These are phyloP conservation scores for Perodicticus potto DNA, from an alignment of 2,797 vertebrate species.

Conservation along the genomic window DNA sequence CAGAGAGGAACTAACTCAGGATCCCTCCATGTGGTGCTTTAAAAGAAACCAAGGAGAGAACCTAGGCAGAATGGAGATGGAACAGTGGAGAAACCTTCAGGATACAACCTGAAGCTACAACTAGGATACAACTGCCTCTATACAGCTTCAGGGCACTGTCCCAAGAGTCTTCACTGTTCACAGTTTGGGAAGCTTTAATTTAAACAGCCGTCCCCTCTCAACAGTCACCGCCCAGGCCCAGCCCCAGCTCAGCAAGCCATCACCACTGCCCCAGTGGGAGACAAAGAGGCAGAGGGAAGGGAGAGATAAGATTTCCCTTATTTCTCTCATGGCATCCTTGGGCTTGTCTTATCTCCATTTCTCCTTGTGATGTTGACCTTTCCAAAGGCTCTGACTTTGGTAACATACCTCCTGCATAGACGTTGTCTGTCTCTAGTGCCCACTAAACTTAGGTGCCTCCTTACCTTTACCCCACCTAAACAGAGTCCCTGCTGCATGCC, in stretches of 20 bases:
- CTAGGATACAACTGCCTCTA: neutral
- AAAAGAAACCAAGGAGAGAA: neutral
- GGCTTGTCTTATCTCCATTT: neutral
- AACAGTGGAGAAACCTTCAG: neutral
- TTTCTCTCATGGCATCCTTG: neutral
- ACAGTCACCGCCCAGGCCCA: neutral
- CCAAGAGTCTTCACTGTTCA: neutral
- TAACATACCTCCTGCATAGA: neutral
- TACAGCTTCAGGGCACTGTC: neutral
- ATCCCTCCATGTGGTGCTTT: neutral
- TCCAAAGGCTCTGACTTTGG: neutral
- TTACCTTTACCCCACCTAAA: neutral
- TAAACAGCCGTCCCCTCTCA: slow-evolving; percentile 20
- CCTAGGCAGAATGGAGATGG: neutral
- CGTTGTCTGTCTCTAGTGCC: neutral
- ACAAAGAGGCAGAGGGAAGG: neutral
- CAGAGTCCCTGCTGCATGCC: neutral
- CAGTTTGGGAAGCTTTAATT: neutral
- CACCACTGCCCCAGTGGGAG: neutral
- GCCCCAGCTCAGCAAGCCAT: neutral
- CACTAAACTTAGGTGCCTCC: neutral
- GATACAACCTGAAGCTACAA: neutral
- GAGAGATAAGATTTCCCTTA: neutral
- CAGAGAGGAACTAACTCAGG: neutral
- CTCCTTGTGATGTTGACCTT: neutral